Percentiles rank a stretch among this genome's conserved stretches.
Conservation (phyloP, 1,140 invertebrate genomes). For the Pectinophora gossypiella region DNA sequence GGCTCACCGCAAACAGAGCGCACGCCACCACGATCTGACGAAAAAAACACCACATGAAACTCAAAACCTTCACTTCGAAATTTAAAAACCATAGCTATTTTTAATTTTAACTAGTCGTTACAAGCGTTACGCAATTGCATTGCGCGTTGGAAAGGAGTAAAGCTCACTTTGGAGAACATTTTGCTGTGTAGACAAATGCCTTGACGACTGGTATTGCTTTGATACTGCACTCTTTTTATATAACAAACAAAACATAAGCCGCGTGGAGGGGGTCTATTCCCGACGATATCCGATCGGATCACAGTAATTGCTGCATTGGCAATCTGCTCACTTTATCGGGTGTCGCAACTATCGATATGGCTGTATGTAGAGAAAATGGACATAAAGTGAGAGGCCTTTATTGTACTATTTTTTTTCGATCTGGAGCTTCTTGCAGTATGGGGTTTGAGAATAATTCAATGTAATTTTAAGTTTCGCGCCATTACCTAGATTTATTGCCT, state of each 20-base stretch:
- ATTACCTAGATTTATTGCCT: constrained; percentile 21
- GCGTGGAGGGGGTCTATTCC: constrained; percentile 60
- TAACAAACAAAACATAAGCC: constrained; percentile 68
- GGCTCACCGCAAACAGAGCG: constrained; percentile 53
- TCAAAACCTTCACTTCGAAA: too few species aligned
- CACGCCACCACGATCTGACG: constrained; percentile 42
- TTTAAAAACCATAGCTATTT: constrained; percentile 3
- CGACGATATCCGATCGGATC: constrained; percentile 67
- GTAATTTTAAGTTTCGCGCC: constrained; percentile 8
- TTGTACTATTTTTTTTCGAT: constrained; percentile 1
- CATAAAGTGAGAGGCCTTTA: constrained; percentile 38
- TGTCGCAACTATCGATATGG: constrained; percentile 58
- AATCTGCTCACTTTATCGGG: constrained; percentile 64
- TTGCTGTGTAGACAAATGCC: constrained; percentile 55
- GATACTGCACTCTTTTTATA: constrained; percentile 68
- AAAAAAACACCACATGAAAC: constrained; percentile 15
- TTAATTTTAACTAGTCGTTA: constrained; percentile 16
- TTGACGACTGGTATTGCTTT: constrained; percentile 58
- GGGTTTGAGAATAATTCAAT: background rate
- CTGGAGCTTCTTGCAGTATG: background rate
- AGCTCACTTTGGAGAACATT: constrained; percentile 64
- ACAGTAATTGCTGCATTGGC: constrained; percentile 65
- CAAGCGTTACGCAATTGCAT: constrained; percentile 18
- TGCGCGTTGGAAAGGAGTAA: constrained; percentile 15
- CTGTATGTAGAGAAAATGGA: constrained; percentile 56